Conservation (phyloP, 2,888 invertebrate genomes). For the Cynaeus angustus region DNA sequence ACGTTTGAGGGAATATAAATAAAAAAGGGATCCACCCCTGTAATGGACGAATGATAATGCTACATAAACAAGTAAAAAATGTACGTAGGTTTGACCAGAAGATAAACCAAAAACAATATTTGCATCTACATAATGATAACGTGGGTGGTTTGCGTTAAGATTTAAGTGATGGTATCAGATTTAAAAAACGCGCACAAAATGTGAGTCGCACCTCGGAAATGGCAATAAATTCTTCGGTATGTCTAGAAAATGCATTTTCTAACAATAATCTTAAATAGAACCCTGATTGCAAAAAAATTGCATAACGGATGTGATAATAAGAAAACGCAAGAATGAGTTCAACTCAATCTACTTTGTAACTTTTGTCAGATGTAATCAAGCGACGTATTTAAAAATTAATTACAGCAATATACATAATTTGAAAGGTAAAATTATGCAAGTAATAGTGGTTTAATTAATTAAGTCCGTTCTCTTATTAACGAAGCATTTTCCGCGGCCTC, state of each 20-base stretch:
- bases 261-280: constrained; percentile 12
- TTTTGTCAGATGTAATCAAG: constrained; percentile 29
- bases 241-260: no score
- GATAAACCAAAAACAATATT: constrained; percentile 21
- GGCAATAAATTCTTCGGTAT: no score
- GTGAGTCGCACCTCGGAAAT: no score
- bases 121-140: constrained; percentile 13
- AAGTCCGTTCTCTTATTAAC: constrained; percentile 42
- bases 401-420: constrained; percentile 43
- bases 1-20: constrained; percentile 15
- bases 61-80: constrained; percentile 20
- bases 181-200: no score
- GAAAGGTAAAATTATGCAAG: constrained; percentile 48
- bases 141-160: background rate
- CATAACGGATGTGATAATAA: background rate
- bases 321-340: constrained; percentile 7
- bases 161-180: background rate
- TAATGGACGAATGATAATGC: constrained; percentile 21
- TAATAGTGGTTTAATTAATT: constrained; percentile 50
- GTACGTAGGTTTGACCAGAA: constrained; percentile 11
- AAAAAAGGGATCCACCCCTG: background rate
- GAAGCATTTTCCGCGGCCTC: constrained; percentile 22
- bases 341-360: constrained; percentile 12
- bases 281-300: no score
- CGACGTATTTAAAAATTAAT: constrained; percentile 47